A percentile compares a stretch with the other conserved stretches of the same genome.
Evolutionary conservation across 2,113 vertebrate genomes (phyloP).

Genomic region (Choloepus hoffmanni): DNA sequence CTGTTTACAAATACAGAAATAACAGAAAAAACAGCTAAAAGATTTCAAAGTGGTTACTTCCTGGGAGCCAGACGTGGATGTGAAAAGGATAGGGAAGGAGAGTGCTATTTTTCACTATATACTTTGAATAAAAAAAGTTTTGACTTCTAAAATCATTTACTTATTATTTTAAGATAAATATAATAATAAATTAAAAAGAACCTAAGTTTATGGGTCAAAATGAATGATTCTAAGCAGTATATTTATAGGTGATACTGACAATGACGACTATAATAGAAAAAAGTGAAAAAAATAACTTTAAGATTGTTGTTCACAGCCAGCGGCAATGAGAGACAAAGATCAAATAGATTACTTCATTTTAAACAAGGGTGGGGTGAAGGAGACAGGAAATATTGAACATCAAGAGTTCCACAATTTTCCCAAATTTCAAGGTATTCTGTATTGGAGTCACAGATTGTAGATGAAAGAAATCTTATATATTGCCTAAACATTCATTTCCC

Average conservation of each 20-base stretch:
- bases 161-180: slow-evolving; percentile 45
- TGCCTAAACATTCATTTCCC: slow-evolving; percentile 4
- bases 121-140: neutral
- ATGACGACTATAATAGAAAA: neutral
- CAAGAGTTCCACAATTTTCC: neutral
- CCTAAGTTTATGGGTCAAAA: neutral
- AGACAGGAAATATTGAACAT: slow-evolving; percentile 31
- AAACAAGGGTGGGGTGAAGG: neutral
- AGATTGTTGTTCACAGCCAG: neutral
- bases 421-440: neutral
- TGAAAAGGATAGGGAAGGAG: neutral
- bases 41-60: neutral
- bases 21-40: neutral
- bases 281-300: neutral
- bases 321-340: neutral
- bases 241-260: slow-evolving; percentile 45
- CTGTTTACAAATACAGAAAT: slow-evolving; percentile 20
- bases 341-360: neutral
- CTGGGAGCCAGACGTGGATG: neutral
- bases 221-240: slow-evolving; percentile 13
- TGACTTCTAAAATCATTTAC: slow-evolving; percentile 36
- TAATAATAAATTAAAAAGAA: neutral
- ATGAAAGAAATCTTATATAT: neutral
- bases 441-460: slow-evolving; percentile 23
- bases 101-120: slow-evolving; percentile 5